Conservation (phyloP, 2,888 invertebrate genomes). For the Calameuta idolon region DNA sequence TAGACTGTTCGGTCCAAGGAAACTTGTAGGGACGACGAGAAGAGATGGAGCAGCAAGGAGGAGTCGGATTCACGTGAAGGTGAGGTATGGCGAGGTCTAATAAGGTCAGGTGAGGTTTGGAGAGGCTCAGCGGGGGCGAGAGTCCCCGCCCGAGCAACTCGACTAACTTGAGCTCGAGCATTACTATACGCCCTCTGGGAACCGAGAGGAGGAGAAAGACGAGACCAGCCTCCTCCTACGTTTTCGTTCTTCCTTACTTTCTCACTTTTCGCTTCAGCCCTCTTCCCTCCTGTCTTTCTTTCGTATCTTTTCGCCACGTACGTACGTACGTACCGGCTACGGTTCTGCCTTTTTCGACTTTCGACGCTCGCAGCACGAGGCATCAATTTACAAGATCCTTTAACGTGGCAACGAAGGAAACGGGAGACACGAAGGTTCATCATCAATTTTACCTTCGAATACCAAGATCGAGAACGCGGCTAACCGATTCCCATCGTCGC, state of each 20-base stretch:
- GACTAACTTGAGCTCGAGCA: conserved; percentile 53
- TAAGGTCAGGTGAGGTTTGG: conserved; percentile 30
- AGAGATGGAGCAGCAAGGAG: conserved; percentile 5
- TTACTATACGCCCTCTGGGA: conserved; percentile 64
- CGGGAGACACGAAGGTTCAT: conserved; percentile 51
- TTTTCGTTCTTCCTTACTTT: conserved; percentile 40
- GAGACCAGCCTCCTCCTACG: conserved; percentile 62
- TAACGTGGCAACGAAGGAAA: conserved; percentile 51
- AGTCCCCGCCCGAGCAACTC: conserved; percentile 44
- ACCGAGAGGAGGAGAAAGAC: conserved; percentile 63
- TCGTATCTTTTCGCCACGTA: background rate
- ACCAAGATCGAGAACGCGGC: no score
- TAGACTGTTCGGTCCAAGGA: no score
- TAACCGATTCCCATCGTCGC: no score
- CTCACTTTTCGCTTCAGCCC: conserved; percentile 28
- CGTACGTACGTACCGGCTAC: background rate
- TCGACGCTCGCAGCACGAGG: background rate
- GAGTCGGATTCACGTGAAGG: conserved; percentile 2
- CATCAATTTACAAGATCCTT: conserved; percentile 12
- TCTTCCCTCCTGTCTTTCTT: conserved; percentile 16
- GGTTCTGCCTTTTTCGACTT: background rate
- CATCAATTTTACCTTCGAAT: no score
- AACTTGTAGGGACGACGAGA: no score
- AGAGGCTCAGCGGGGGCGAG: conserved; percentile 37
- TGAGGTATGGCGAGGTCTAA: conserved; percentile 7